phyloP scores from a whole-genome alignment of 2,113 vertebrate genomes.

The Paramisgurnus dabryanus region DNA sequence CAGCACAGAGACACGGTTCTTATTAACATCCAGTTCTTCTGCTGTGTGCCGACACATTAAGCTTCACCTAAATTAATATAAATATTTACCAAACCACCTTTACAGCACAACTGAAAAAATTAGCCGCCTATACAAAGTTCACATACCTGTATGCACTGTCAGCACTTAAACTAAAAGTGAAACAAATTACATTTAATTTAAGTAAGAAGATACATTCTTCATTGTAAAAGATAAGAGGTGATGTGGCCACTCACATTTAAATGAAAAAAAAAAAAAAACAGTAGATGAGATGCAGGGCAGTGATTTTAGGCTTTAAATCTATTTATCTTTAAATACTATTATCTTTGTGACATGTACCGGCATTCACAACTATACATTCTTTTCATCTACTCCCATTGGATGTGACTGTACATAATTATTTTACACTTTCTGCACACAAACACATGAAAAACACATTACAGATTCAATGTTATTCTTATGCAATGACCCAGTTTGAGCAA shows the following conservation, averaged over 20 bases:
- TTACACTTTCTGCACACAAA: conserved; percentile 35
- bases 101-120: conserved; percentile 12
- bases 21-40: conserved; percentile 58
- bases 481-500: conserved; percentile 33
- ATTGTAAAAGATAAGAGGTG: conserved; percentile 46
- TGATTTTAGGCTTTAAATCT: conserved; percentile 15
- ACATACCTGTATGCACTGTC: conserved; percentile 29
- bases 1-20: conserved; percentile 43
- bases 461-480: conserved; percentile 3
- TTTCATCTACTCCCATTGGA: conserved; percentile 15
- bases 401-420: conserved; percentile 36
- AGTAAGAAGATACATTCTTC: conserved; percentile 57
- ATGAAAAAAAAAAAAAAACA: conserved; percentile 21
- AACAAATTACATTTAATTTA: background rate
- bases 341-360: background rate
- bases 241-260: conserved; percentile 32
- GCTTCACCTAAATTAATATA: background rate
- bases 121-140: conserved; percentile 14
- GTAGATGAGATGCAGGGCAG: conserved; percentile 6
- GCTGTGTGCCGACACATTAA: conserved; percentile 1
- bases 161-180: conserved; percentile 29
- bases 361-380: background rate
- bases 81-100: background rate
- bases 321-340: conserved; percentile 8
- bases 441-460: conserved; percentile 6